Base-by-base conservation (phyloP, 2,888 invertebrate species). In the Tipula unca region DNA sequence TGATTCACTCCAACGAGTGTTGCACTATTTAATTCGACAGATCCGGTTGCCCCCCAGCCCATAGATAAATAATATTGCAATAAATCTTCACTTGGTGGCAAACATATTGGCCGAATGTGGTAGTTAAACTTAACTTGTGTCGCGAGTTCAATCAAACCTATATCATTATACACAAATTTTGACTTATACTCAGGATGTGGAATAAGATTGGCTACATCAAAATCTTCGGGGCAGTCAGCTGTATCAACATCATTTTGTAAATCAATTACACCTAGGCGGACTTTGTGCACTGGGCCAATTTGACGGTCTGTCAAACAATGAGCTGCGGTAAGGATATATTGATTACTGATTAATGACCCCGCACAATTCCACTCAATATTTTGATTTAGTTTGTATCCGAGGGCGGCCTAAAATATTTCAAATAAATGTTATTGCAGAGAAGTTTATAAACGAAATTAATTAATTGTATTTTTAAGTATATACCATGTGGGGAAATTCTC, bases 261-360 rank as follows among this genome's bases (percentile, higher is more conserved):
- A n/a, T n/a, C n/a, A n/a, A n/a, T n/a, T n/a, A n/a, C n/a, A n/a
- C n/a, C n/a, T n/a, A n/a, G n/a, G n/a, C n/a, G n/a, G n/a, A n/a
- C n/a, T n/a, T n/a, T n/a, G n/a, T n/a, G 87, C 0, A 88, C 88
- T 13, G 85, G 36, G 3, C 87, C 88, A 17, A 29, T 29, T 10
- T 29, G 5, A 29, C 20, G 1, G 5, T 25, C 25, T 8, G 87
- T 86, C 29, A 90, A 87, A 87, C 94, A 94, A 88, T 94, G 94
- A 0, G 93, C 94, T 2, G 94, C 94, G 0, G 93, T 93, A 10
- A 94, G 88, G 1, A 94, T 90, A 88, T 91, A 93, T 83, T 89
- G 89, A 4, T 92, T 90, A 85, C 92, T 92, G 35, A 94, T 91
- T 42, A 94, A 88, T 0, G 92, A 91, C 0, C 94, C 94, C 0